phyloP scores from a whole-genome alignment of 2,113 vertebrate genomes.

The Phalacrocorax aristotelis region DNA sequence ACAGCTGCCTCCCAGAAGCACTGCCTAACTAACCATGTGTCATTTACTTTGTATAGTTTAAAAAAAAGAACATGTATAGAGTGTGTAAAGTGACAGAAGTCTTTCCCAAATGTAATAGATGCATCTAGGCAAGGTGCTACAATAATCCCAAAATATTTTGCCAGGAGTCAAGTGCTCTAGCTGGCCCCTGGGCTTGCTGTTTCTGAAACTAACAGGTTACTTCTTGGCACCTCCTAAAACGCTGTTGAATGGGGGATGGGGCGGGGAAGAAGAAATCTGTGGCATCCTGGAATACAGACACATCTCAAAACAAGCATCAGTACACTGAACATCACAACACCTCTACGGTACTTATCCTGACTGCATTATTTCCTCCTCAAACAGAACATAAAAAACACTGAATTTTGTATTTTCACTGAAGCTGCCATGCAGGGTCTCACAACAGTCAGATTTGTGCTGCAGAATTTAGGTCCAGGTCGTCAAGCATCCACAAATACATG shows the following conservation, averaged over 20 bases:
- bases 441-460: background rate
- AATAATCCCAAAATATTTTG: background rate
- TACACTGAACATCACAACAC: background rate
- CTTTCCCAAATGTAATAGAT: background rate
- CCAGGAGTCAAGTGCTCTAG: background rate
- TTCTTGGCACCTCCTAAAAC: background rate
- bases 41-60: background rate
- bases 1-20: background rate
- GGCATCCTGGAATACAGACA: background rate
- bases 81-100: background rate
- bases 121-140: background rate
- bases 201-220: background rate
- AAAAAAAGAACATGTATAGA: background rate
- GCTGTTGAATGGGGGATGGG: background rate
- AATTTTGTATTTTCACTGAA: background rate
- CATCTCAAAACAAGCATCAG: background rate
- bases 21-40: background rate
- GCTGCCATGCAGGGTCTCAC: background rate
- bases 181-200: background rate
- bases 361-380: background rate
- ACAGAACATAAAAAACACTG: background rate
- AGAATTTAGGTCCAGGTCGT: background rate
- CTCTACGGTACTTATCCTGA: background rate
- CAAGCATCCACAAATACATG: rapidly evolving
- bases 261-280: background rate